phyloP scores from a whole-genome alignment of 2,888 invertebrate genomes.

The Junonia oenone region DNA sequence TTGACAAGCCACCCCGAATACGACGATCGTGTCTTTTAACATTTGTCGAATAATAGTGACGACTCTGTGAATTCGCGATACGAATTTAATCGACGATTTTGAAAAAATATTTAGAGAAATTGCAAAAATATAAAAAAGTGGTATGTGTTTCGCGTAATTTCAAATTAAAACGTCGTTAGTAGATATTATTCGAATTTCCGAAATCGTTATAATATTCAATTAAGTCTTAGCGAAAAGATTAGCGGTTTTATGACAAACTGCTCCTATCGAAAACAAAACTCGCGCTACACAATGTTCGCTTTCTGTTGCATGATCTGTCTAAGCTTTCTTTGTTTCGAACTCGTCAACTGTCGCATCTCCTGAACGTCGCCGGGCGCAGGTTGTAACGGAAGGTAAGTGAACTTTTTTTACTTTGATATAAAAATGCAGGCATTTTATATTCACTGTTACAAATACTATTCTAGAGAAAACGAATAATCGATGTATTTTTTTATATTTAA shows the following conservation, averaged over 20 bases:
- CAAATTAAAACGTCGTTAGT: not conserved
- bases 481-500: too few relatives aligned
- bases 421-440: not conserved
- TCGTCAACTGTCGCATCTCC: conserved; percentile 17
- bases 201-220: not conserved
- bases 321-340: conserved; percentile 34
- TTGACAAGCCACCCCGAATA: conserved; percentile 30
- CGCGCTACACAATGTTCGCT: conserved; percentile 31
- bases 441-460: not conserved
- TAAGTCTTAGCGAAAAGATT: not conserved
- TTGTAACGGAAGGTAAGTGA: conserved; percentile 21
- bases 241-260: not conserved
- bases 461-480: not conserved
- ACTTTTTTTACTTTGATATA: not conserved
- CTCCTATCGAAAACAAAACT: conserved; percentile 8
- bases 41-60: conserved; percentile 19
- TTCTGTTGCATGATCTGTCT: conserved; percentile 38
- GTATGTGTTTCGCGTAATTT: conserved; percentile 18
- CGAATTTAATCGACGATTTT: conserved; percentile 5
- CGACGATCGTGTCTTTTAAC: conserved; percentile 15
- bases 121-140: conserved; percentile 9
- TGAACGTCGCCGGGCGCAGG: not conserved
- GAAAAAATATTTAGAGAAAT: conserved; percentile 9
- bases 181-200: not conserved
- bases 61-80: conserved; percentile 23